phyloP scores from a whole-genome alignment of 2,888 invertebrate species.

The Agrochola lota region DNA sequence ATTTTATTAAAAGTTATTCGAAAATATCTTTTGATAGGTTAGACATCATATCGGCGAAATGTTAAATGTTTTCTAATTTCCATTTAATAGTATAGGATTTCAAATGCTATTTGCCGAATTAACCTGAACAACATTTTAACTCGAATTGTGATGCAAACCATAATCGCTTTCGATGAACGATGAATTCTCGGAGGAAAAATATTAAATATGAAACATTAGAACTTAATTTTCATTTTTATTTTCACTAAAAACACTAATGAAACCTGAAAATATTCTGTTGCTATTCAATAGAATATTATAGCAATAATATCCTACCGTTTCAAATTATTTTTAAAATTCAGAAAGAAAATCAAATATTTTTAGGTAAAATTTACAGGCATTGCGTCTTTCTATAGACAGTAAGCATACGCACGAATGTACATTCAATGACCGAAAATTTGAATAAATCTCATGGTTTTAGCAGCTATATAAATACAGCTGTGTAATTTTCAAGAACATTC shows the following conservation, averaged over 20 bases:
- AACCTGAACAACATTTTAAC: neutral
- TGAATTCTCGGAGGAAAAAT: neutral
- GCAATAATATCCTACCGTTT: neutral
- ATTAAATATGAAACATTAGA: neutral
- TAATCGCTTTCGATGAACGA: neutral
- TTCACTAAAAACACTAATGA: neutral
- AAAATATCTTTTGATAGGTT: neutral
- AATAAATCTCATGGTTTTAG: conserved; percentile 45
- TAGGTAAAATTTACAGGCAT: neutral
- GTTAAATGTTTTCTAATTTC: neutral
- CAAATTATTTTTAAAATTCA: neutral
- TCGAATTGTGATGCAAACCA: conserved; percentile 1
- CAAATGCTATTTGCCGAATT: neutral
- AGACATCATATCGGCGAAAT: neutral
- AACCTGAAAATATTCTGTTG: neutral
- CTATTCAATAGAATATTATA: neutral
- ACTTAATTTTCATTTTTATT: neutral
- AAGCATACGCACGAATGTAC: conserved; percentile 12
- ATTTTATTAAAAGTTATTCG: conserved; percentile 2
- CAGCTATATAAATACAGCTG: conserved; percentile 42
- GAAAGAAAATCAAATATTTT: neutral
- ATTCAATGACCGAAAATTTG: conserved; percentile 24
- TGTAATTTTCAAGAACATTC: conserved; percentile 8
- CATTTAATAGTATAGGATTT: neutral
- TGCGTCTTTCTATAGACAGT: conserved; percentile 4